Conservation (phyloP, 2,888 invertebrate genomes). For the Lasius fuliginosus region DNA sequence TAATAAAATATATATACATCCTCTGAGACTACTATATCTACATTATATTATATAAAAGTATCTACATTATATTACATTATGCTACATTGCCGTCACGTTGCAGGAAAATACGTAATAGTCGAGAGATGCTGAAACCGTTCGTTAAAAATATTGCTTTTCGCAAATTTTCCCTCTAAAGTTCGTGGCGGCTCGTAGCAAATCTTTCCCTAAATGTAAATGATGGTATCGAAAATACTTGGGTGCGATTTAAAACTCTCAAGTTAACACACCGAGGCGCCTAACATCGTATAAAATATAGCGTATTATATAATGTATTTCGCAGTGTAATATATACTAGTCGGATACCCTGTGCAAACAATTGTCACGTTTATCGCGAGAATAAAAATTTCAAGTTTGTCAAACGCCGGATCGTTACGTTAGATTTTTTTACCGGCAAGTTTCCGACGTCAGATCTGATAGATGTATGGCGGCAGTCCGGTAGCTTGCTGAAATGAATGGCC, state of each 20-base stretch:
- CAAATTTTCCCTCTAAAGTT: not conserved
- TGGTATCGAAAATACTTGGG: conserved; percentile 65
- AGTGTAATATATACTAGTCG: not conserved
- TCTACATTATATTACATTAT: conserved; percentile 23
- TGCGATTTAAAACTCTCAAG: conserved; percentile 44
- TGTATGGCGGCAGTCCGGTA: conserved; percentile 68
- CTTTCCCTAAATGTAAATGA: not conserved
- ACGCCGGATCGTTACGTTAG: not conserved
- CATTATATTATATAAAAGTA: conserved; percentile 16
- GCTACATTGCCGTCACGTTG: not conserved
- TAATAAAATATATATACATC: conserved; percentile 32
- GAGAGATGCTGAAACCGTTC: not conserved
- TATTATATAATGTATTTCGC: not conserved
- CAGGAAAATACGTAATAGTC: not conserved
- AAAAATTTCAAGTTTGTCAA: not conserved
- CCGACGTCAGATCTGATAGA: conserved; percentile 71
- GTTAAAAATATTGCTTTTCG: not conserved
- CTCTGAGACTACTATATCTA: not conserved
- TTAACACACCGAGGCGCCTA: not conserved
- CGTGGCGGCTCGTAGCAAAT: not conserved
- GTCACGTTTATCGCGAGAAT: not conserved
- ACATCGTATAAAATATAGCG: not conserved
- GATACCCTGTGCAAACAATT: not conserved
- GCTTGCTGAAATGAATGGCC: conserved; percentile 64
- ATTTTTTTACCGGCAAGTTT: not conserved